Evolutionary conservation across 1,140 invertebrate genomes (phyloP).

Genomic region (Atta texana): DNA sequence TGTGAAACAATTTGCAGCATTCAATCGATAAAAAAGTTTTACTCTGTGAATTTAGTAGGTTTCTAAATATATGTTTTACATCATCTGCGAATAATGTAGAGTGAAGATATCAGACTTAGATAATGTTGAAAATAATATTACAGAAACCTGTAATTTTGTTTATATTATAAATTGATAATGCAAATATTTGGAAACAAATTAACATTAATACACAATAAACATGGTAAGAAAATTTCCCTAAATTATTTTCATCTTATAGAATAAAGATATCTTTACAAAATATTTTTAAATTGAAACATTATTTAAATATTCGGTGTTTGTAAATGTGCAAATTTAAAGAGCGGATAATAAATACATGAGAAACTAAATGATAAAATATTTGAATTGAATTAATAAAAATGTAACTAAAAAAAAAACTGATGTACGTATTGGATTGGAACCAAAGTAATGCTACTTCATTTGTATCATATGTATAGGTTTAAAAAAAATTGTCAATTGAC

Average conservation of each 20-base stretch:
- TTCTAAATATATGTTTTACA: background rate
- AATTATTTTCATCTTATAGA: background rate
- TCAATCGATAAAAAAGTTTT: background rate
- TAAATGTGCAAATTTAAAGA: background rate
- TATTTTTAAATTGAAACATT: background rate
- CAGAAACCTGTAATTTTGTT: background rate
- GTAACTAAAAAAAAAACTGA: background rate
- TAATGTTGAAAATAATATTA: slow-evolving; percentile 11
- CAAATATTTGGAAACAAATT: background rate
- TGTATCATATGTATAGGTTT: too few species aligned
- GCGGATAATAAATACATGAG: background rate
- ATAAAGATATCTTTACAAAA: background rate
- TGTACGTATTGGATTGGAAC: too few species aligned
- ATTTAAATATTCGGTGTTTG: background rate
- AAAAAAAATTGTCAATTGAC: too few species aligned
- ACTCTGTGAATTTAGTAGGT: background rate
- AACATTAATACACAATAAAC: background rate
- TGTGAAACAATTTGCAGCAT: background rate
- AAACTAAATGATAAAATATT: background rate
- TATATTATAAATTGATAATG: background rate
- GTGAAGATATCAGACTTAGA: background rate
- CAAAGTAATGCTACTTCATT: too few species aligned
- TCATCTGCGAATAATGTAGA: background rate
- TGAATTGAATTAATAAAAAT: background rate
- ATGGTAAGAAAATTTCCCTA: background rate